Percentiles rank a stretch among this genome's conserved stretches.
These are phyloP conservation scores for Pristionchus mayeri DNA, from an alignment of 2,888 invertebrate species.

Conservation along the genomic window DNA sequence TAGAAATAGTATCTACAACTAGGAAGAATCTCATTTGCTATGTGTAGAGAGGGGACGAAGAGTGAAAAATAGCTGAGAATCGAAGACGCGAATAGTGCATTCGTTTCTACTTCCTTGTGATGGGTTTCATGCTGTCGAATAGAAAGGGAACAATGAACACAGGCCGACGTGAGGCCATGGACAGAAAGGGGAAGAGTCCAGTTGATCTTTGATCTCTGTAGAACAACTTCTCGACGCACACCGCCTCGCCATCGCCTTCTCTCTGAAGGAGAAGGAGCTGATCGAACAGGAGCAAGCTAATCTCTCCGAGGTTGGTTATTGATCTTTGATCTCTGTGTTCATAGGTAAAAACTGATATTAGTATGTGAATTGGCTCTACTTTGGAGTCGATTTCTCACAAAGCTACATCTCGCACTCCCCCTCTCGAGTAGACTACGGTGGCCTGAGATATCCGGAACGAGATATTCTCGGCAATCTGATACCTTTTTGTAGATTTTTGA, in stretches of 20 bases:
- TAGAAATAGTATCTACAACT: too few relatives aligned
- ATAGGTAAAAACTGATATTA: not conserved
- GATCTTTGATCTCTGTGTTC: not conserved
- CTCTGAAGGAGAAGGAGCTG: slow-evolving; percentile 4
- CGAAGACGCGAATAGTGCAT: too few relatives aligned
- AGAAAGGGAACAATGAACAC: too few relatives aligned
- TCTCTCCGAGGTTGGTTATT: not conserved
- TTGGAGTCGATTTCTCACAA: not conserved
- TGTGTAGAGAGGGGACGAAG: too few relatives aligned
- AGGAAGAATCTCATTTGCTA: too few relatives aligned
- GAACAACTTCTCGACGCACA: not conserved
- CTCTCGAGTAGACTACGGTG: not conserved
- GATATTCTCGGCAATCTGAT: not conserved
- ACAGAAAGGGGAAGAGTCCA: not conserved
- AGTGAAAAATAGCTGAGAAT: too few relatives aligned
- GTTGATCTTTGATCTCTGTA: not conserved
- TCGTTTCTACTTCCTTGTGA: not conserved
- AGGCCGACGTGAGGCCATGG: too few relatives aligned
- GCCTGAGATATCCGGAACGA: not conserved
- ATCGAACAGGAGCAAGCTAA: not conserved
- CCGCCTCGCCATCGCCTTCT: not conserved
- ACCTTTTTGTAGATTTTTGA: not conserved
- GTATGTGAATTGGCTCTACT: not conserved
- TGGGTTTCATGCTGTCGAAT: not conserved
- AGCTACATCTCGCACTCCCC: not conserved